Evolutionary conservation across 2,888 invertebrate species (phyloP).

Genomic region (Aphelenchoides bicaudatus): DNA sequence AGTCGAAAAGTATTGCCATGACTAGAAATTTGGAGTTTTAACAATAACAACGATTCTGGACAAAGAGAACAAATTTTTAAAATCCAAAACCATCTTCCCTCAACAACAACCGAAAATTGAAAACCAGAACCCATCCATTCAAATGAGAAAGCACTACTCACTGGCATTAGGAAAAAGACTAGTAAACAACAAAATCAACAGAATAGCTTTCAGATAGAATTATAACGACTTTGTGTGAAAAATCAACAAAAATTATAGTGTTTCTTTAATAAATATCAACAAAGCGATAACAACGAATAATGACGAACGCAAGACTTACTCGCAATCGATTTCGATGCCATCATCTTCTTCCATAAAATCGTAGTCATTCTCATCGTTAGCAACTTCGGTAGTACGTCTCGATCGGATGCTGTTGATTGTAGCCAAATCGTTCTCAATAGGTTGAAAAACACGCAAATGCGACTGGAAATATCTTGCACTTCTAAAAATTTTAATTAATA

Average conservation of each 20-base stretch:
- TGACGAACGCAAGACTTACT: neutral
- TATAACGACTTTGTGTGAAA: no score
- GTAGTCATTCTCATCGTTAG: slow-evolving; percentile 9
- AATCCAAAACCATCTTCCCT: no score
- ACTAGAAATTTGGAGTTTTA: neutral
- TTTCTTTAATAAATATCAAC: slow-evolving; percentile 6
- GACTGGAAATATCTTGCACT: neutral
- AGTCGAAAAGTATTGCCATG: no score
- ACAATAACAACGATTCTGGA: no score
- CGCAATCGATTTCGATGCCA: slow-evolving; percentile 12
- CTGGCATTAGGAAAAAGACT: no score
- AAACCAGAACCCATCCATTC: no score
- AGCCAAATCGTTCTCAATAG: slow-evolving; percentile 10
- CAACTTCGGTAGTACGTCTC: neutral
- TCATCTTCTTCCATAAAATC: slow-evolving; percentile 7
- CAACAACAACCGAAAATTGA: no score
- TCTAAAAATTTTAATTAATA: neutral
- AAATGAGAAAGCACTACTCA: no score
- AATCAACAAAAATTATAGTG: no score
- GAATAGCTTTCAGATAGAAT: no score
- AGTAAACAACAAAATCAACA: no score
- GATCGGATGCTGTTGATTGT: slow-evolving; percentile 10
- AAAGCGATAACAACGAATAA: neutral
- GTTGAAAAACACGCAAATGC: slow-evolving; percentile 7
- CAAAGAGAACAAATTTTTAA: no score